Base-by-base conservation (phyloP, 2,888 invertebrate genomes). In the Arrhopalites spinosus region DNA sequence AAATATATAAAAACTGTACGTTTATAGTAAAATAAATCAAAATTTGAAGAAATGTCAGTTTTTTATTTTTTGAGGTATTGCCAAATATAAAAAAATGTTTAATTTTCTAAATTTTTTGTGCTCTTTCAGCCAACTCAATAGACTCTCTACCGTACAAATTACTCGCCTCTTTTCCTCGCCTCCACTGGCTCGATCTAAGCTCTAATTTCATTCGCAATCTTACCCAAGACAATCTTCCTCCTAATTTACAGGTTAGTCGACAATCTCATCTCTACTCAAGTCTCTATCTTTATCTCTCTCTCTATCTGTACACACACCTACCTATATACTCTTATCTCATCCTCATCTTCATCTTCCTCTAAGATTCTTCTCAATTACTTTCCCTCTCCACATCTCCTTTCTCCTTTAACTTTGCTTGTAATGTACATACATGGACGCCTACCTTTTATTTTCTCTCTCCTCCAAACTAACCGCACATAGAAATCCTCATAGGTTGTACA, bases 171-270 rank as follows among this genome's bases (percentile, higher is more conserved):
- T 82, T 83, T 76, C 68, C 66, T 43, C 77, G 80, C 5, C 80
- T 83, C 36, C 80, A 80, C 56, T 83, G 81, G 81, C 77, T 83
- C 30, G 83, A 83, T 73, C 77, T 83, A 43, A 81, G 77, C 73
- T 80, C 79, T 59, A 83, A 83, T 77, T 80, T 80, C 74, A 77
- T 83, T 50, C 73, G 79, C 7, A 83, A 83, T 73, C 69, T 83
- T 43, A 80, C 74, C 47, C 78, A 77, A 43, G 77, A 80, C 59
- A 72, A 77, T 64, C 79, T 83, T 45, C 80, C 83, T 23, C 79
- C 80, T 45, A 79, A 81, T 79, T 73, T 83, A 63, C 82, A 82
- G 81, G 82, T 82, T 74, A 77, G 47, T 66, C 36, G 36, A 36
- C 53, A 73, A 73, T 67, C 73, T 73, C 25, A 29, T 23, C 66